Evolutionary conservation across 2,888 invertebrate genomes (phyloP).

Genomic region (Kuschelorhynchus macadamiae): DNA sequence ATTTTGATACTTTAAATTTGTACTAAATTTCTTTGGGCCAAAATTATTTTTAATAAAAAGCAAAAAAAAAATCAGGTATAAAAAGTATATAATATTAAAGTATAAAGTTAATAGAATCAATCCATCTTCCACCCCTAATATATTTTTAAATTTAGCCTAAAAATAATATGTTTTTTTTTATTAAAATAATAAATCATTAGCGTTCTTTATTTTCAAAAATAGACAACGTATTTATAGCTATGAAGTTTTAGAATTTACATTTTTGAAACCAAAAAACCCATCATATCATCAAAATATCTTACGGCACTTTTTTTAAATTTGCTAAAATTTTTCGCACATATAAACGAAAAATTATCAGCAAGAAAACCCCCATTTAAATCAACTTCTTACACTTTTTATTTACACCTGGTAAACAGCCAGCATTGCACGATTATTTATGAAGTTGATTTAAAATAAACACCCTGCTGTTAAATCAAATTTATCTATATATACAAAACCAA

Average conservation of each 20-base stretch:
- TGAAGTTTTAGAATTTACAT: not conserved
- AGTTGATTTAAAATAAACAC: constrained; percentile 17
- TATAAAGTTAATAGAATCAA: constrained; percentile 12
- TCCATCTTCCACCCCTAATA: constrained; percentile 26
- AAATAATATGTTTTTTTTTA: too few species aligned
- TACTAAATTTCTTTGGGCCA: constrained; percentile 48
- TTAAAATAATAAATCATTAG: constrained; percentile 17
- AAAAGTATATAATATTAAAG: constrained; percentile 36
- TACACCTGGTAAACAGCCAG: constrained; percentile 28
- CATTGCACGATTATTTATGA: constrained; percentile 34
- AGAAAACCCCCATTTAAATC: constrained; percentile 13
- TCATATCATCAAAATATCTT: constrained; percentile 9
- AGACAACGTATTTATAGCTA: too few species aligned
- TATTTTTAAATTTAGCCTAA: constrained; percentile 10
- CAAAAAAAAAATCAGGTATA: constrained; percentile 42
- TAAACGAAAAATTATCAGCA: not conserved
- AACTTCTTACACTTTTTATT: constrained; percentile 26
- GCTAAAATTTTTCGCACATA: too few species aligned
- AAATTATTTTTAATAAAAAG: constrained; percentile 13
- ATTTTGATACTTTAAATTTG: constrained; percentile 39
- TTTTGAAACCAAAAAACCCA: constrained; percentile 1
- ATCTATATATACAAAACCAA: constrained; percentile 29
- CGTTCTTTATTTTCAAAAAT: constrained; percentile 10
- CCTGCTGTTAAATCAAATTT: constrained; percentile 25
- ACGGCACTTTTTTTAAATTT: not conserved